Percentiles rank a stretch among this genome's conserved stretches.
These are phyloP conservation scores for Macroramphosus scolopax DNA, from an alignment of 2,797 vertebrate species.

Conservation along the genomic window DNA sequence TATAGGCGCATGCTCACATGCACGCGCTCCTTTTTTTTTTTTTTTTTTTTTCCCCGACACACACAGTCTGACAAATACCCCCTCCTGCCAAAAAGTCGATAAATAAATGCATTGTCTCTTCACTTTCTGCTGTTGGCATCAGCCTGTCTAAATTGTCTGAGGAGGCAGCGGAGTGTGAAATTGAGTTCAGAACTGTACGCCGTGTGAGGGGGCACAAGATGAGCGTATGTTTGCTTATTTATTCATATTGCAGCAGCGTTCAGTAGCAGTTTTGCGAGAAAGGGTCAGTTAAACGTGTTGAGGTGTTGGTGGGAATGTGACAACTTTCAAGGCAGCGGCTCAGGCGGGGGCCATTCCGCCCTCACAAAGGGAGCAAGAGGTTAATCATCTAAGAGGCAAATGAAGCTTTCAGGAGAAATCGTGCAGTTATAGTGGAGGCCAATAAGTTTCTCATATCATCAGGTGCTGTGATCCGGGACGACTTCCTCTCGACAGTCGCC, in stretches of 20 bases:
- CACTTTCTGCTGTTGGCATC: constrained; percentile 79
- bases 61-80: constrained; percentile 59
- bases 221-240: constrained; percentile 77
- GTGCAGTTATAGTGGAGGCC: constrained; percentile 31
- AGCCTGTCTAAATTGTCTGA: constrained; percentile 82
- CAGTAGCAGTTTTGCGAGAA: constrained; percentile 42
- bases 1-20: constrained; percentile 40
- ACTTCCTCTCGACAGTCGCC: constrained; percentile 46
- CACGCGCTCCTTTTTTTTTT: no score
- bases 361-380: constrained; percentile 24
- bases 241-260: constrained; percentile 69
- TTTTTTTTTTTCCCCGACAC: no score
- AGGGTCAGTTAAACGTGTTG: constrained; percentile 67
- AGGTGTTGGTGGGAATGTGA: constrained; percentile 47
- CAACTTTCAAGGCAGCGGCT: constrained; percentile 43
- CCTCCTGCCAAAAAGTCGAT: constrained; percentile 71
- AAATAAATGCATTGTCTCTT: constrained; percentile 80
- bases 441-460: no score
- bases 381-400: constrained; percentile 41
- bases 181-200: constrained; percentile 80
- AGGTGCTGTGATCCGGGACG: constrained; percentile 41
- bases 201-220: constrained; percentile 57
- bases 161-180: constrained; percentile 79
- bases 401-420: constrained; percentile 51
- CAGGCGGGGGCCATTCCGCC: constrained; percentile 29